A percentile compares a stretch with the other conserved stretches of the same genome.
Evolutionary conservation across 2,113 vertebrate species (phyloP).

Genomic region (Syngnathus scovelli): DNA sequence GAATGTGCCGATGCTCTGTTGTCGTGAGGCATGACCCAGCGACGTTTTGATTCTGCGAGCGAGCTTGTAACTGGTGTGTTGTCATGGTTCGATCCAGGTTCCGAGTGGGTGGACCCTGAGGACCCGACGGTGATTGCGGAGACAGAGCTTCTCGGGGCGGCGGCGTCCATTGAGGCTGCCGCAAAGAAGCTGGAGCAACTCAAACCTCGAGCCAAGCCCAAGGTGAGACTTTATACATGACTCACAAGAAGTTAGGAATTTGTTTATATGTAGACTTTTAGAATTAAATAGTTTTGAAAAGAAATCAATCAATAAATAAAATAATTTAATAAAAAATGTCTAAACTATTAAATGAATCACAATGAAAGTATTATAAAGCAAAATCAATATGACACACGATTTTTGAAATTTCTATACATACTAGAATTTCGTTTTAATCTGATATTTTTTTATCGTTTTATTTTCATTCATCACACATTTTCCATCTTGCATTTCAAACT

Average conservation of each 20-base stretch:
- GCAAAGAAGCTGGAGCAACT: constrained; percentile 98
- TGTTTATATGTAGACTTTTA: not conserved
- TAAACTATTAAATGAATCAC: not conserved
- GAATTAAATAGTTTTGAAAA: not conserved
- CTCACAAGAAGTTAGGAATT: not conserved
- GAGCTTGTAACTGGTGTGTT: not conserved
- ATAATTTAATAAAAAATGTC: not conserved
- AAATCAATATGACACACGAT: not conserved
- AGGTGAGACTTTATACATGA: constrained; percentile 67
- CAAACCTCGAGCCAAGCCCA: constrained; percentile 94
- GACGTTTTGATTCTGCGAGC: not conserved
- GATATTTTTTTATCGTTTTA: not conserved
- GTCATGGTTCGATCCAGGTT: constrained; percentile 64
- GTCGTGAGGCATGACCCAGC: constrained; percentile 47
- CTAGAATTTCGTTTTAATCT: no score
- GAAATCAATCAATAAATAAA: not conserved
- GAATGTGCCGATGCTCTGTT: constrained; percentile 16
- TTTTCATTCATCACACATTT: not conserved
- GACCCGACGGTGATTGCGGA: constrained; percentile 97
- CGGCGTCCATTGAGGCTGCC: constrained; percentile 95
- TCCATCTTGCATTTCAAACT: not conserved
- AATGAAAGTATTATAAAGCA: not conserved
- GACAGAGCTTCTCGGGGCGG: constrained; percentile 91
- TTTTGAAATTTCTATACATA: not conserved
- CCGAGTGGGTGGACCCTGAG: constrained; percentile 97